Evolutionary conservation across 2,797 vertebrate species (phyloP), one percentile per base, ranked within the genome.

Genomic region (Astyanax mexicanus): DNA sequence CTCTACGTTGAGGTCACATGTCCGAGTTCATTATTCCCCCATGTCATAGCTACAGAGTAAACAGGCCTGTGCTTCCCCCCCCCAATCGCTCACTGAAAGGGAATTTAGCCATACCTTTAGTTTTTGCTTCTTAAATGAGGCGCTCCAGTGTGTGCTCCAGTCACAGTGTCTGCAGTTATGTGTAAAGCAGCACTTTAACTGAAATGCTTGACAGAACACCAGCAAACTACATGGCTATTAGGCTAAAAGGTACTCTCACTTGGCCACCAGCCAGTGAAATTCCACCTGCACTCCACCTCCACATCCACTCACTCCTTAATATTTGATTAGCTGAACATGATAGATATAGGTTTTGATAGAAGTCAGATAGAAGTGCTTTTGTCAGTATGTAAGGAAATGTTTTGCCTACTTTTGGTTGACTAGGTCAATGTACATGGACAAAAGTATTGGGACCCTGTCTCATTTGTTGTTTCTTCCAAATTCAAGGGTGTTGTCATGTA

Each of bases 21-120:
- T 84, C 80, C 81, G 62, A 77, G 80, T 79, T 79, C 79, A 81
- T 88, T 84, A 84, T 83, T 84, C 69, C 67, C 58, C n/a, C 38
- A 58, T 78, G 84, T 83, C 74, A 74, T 73, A 72, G 81, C 61
- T 61, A 42, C 80, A 70, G 55, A 70, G 77, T 76, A 87, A 85
- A 85, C 77, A 84, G 44, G 3, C 72, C 68, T 80, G 60, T n/a
- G 44, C 44, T 81, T 78, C 81, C 38, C n/a, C 51, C 6, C 12
- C 7, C 21, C 66, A 3, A 19, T 2, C 29, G 32, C 29, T 72
- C 21, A n/a, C 42, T 47, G 19, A 51, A 62, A 72, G 27, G 60
- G 49, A 44, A 19, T 44, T 51, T 35, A 27, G 21, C 35, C 40
- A 3, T 64, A 58, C 37, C 45, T 69, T n/a, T 51, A 42, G 29